phyloP scores from a whole-genome alignment of 2,113 vertebrate species.

The Chionis minor region DNA sequence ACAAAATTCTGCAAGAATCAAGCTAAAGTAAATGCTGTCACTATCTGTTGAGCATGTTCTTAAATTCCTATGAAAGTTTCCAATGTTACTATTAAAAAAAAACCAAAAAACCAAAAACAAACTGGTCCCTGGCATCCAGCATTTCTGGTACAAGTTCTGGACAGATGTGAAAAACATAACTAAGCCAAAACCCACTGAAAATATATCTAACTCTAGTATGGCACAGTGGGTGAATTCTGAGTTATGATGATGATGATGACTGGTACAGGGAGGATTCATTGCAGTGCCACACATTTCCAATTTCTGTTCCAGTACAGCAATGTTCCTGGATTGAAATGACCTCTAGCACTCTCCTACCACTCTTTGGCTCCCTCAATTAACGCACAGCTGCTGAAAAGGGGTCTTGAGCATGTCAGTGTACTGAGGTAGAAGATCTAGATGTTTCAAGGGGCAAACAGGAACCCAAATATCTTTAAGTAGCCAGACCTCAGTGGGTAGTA shows the following conservation, averaged over 20 bases:
- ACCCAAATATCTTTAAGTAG: background rate
- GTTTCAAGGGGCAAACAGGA: background rate
- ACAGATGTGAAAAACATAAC: background rate
- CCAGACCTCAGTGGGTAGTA: background rate
- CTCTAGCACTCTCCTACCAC: background rate
- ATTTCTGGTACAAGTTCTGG: background rate
- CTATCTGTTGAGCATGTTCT: background rate
- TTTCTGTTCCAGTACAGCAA: background rate
- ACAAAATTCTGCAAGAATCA: background rate
- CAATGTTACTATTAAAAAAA: background rate
- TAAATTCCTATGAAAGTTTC: background rate
- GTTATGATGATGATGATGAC: background rate
- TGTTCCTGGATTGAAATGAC: background rate
- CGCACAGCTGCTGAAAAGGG: background rate
- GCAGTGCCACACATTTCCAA: background rate
- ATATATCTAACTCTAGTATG: background rate
- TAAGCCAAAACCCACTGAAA: background rate
- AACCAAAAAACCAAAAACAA: background rate
- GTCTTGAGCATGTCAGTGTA: background rate
- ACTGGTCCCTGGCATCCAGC: background rate
- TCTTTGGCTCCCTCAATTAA: background rate
- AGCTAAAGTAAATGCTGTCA: background rate
- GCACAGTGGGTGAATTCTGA: background rate
- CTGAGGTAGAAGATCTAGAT: background rate
- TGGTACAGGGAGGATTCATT: background rate